Base-by-base conservation (phyloP, 2,113 vertebrate species). In the Abramis brama region DNA sequence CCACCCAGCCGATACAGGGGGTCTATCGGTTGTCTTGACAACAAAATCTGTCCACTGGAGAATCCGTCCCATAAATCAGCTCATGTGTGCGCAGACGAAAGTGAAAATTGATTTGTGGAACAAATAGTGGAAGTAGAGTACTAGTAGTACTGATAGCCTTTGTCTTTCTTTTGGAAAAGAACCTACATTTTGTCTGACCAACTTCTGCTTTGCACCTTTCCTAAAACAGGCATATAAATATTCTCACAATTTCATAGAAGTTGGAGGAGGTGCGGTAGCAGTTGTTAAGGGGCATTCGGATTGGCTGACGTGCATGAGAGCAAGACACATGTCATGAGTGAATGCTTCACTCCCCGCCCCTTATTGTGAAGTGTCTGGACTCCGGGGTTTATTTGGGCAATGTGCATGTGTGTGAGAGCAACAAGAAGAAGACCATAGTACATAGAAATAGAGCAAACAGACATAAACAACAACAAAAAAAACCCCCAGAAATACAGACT, bases 21-120 rank as follows among this genome's bases (percentile, higher is more conserved):
- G 33, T 5, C 71, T 89, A 76, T 83, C 62, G 86, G 91, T 93
- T 85, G 87, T 90, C 92, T 82, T 83, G 91, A 89, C 93, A 90
- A 91, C 92, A 89, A 87, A 70, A 11, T 75, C 30, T 23, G 90
- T 80, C 87, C 64, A 33, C 79, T 23, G 3, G 86, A 91, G 90
- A 91, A 93, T 94, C 83, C 74, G 13, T 52, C 33, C 82, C 60
- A 68, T 82, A 82, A 89, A 66, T 87, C 47, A 50, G 27, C 83
- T 43, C 27, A 64, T 47, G 70, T 23, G 4, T 17, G 6, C 17
- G 39, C 43, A 39, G 19, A 15, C 9, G 13, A n/a, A 27, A 82
- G 23, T 86, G 47, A 77, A 86, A 84, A 86, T 55, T 9, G 43
- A 39, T n/a, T n/a, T 13, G 27, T 21, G 6, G 17, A 59, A 74